These are phyloP conservation scores for Glandiceps talaboti DNA, from an alignment of 53 echinoderm and acorn worm species.

Conservation along the genomic window DNA sequence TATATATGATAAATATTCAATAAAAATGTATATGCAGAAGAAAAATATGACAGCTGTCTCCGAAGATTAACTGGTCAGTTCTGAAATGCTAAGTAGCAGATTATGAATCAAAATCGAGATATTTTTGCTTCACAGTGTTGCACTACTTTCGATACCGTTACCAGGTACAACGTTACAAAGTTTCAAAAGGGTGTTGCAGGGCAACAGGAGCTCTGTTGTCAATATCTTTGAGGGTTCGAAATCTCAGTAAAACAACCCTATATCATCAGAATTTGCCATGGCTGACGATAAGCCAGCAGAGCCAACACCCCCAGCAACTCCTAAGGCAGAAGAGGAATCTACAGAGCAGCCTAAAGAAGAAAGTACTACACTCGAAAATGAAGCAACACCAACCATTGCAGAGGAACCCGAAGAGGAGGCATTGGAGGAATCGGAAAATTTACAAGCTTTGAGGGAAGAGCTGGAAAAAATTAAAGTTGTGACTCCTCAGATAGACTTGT, in stretches of 20 bases:
- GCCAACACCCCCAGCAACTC: too few species aligned
- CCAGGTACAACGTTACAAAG: background rate
- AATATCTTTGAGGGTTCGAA: background rate
- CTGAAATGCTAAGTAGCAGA: too few species aligned
- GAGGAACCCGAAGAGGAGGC: slow-evolving; percentile 13
- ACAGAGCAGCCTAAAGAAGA: slow-evolving; percentile 2
- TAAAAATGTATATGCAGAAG: background rate
- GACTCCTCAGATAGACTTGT: slow-evolving; percentile 68
- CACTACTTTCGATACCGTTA: background rate
- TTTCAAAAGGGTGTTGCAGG: background rate
- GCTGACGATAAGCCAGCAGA: background rate
- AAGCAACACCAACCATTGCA: slow-evolving; percentile 58
- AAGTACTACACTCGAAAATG: slow-evolving; percentile 26
- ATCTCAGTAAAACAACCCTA: background rate
- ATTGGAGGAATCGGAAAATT: slow-evolving; percentile 21
- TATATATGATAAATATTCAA: too few species aligned
- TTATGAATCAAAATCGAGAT: too few species aligned
- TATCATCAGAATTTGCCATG: background rate
- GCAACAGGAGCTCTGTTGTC: background rate
- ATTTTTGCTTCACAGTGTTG: too few species aligned
- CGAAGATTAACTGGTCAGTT: too few species aligned
- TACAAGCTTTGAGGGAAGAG: slow-evolving; percentile 65
- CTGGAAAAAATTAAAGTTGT: slow-evolving; percentile 74
- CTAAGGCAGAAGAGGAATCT: background rate
- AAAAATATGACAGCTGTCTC: background rate